Conservation (phyloP, 2,888 invertebrate species). For the Neuroscelio doddi region DNA sequence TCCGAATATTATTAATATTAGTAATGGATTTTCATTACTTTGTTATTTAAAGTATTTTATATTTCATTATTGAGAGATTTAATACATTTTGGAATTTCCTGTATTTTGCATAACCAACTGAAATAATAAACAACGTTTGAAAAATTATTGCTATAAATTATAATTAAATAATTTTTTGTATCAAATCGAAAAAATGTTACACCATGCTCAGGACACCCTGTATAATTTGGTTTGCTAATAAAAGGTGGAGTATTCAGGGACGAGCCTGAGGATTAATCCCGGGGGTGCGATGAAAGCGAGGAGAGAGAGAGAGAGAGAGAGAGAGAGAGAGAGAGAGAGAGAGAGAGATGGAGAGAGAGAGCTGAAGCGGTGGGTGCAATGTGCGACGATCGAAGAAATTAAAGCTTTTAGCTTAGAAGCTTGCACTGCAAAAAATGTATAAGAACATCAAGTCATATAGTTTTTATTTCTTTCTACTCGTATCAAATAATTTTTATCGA, state of each 20-base stretch:
- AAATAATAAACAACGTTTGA: conserved; percentile 17
- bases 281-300: conserved; percentile 31
- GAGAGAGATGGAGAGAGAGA: too few relatives aligned
- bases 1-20: too few relatives aligned
- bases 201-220: conserved; percentile 36
- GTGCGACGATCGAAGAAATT: conserved; percentile 41
- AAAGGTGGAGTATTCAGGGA: conserved; percentile 41
- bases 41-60: too few relatives aligned
- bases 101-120: not conserved
- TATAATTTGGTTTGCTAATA: conserved; percentile 47
- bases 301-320: conserved; percentile 16
- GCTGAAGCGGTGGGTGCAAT: conserved; percentile 32
- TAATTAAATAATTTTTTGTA: conserved; percentile 26
- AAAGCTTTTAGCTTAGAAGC: conserved; percentile 34
- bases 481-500: too few relatives aligned
- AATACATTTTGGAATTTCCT: too few relatives aligned
- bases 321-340: conserved; percentile 14
- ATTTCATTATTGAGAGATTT: too few relatives aligned
- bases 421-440: not conserved
- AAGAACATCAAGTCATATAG: too few relatives aligned
- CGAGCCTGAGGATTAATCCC: conserved; percentile 40
- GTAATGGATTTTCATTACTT: too few relatives aligned
- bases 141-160: conserved; percentile 22
- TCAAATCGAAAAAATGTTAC: conserved; percentile 31
- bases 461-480: too few relatives aligned